Conservation (phyloP, 2,113 vertebrate genomes). For the Scomber scombrus region DNA sequence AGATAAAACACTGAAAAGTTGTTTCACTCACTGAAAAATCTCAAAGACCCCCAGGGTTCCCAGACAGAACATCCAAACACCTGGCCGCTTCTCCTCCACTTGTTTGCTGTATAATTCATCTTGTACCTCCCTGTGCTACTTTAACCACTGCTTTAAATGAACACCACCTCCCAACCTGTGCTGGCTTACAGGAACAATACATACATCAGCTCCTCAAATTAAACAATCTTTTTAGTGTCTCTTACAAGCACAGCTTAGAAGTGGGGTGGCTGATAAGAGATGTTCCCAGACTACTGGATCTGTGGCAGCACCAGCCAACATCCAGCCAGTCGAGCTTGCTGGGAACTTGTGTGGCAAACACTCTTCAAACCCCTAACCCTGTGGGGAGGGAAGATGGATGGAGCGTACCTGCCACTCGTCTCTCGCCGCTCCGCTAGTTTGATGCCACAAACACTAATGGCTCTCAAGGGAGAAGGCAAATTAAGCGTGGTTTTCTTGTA, state of each 20-base stretch:
- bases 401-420: conserved; percentile 86
- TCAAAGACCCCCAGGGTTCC: conserved; percentile 18
- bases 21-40: neutral
- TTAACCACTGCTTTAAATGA: conserved; percentile 49
- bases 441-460: conserved; percentile 92
- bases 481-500: conserved; percentile 92
- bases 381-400: conserved; percentile 67
- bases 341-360: conserved; percentile 41
- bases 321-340: neutral
- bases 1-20: neutral
- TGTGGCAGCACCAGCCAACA: conserved; percentile 13
- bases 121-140: conserved; percentile 28
- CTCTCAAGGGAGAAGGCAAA: conserved; percentile 91
- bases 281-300: conserved; percentile 20
- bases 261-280: conserved; percentile 22
- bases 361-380: conserved; percentile 49
- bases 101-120: conserved; percentile 62
- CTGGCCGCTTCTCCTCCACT: conserved; percentile 33
- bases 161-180: conserved; percentile 23
- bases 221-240: conserved; percentile 32
- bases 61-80: conserved; percentile 38
- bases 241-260: conserved; percentile 5
- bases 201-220: conserved; percentile 39
- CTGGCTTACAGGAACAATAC: conserved; percentile 46
- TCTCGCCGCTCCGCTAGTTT: conserved; percentile 88